phyloP scores from a whole-genome alignment of 2,113 vertebrate genomes.

The Saiga tatarica region DNA sequence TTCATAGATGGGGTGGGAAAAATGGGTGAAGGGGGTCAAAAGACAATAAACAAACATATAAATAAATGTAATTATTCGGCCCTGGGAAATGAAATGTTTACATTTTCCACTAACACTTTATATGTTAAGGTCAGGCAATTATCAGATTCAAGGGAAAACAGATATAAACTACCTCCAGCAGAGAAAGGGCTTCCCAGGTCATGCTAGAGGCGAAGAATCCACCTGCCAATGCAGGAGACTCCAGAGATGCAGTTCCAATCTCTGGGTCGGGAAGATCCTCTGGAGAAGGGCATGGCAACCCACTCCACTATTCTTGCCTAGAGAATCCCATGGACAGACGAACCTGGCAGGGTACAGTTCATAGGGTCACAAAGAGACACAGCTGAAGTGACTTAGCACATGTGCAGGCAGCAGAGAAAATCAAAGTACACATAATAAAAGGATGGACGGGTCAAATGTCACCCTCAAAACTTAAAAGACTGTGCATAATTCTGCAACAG shows the following conservation, averaged over 20 bases:
- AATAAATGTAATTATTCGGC: not conserved
- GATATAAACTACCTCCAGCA: not conserved
- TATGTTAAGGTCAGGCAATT: not conserved
- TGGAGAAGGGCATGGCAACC: not conserved
- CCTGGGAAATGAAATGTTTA: not conserved
- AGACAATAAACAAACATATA: not conserved
- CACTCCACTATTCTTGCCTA: not conserved
- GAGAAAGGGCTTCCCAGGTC: not conserved
- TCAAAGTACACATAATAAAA: not conserved
- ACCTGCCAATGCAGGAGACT: not conserved
- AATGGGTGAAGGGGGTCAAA: not conserved
- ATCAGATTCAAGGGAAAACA: not conserved
- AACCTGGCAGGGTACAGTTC: not conserved
- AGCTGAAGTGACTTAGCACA: not conserved
- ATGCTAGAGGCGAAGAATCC: not conserved
- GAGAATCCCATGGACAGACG: not conserved
- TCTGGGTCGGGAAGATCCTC: not conserved
- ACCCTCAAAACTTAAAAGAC: not conserved
- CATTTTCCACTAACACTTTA: not conserved
- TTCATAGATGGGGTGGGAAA: not conserved
- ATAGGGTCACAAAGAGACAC: not conserved
- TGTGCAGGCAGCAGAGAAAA: conserved; percentile 15
- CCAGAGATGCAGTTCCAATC: not conserved
- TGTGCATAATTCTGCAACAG: not conserved
- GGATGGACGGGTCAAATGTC: not conserved